phyloP scores from a whole-genome alignment of 2,113 vertebrate species.

The Stercorarius parasiticus region DNA sequence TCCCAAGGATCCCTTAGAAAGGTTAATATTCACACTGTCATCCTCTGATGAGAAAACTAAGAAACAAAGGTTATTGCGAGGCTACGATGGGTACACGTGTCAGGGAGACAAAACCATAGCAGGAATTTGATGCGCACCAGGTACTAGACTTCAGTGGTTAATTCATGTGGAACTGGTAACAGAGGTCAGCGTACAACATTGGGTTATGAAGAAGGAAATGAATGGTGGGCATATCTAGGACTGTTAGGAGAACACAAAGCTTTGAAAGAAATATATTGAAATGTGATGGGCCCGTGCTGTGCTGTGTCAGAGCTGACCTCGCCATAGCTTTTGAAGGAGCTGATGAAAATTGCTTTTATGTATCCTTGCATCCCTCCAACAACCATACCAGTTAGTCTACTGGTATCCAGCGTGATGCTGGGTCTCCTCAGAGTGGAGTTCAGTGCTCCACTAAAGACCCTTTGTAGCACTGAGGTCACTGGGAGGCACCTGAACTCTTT shows the following conservation, averaged over 20 bases:
- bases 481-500: background rate
- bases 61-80: fast-evolving
- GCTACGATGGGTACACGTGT: fast-evolving
- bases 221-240: background rate
- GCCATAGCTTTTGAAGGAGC: background rate
- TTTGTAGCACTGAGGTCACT: background rate
- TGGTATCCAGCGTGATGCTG: background rate
- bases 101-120: background rate
- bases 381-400: fast-evolving
- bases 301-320: background rate
- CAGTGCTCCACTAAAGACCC: background rate
- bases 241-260: background rate
- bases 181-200: background rate
- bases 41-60: background rate
- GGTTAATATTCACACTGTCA: background rate
- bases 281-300: background rate
- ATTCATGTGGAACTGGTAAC: background rate
- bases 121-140: background rate
- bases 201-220: background rate
- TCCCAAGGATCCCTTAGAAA: background rate
- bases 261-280: background rate
- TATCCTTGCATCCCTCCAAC: background rate
- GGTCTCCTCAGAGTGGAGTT: background rate
- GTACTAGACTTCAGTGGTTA: background rate
- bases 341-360: background rate